Evolutionary conservation across 2,888 invertebrate species (phyloP).

Genomic region (Tanypteryx hageni): DNA sequence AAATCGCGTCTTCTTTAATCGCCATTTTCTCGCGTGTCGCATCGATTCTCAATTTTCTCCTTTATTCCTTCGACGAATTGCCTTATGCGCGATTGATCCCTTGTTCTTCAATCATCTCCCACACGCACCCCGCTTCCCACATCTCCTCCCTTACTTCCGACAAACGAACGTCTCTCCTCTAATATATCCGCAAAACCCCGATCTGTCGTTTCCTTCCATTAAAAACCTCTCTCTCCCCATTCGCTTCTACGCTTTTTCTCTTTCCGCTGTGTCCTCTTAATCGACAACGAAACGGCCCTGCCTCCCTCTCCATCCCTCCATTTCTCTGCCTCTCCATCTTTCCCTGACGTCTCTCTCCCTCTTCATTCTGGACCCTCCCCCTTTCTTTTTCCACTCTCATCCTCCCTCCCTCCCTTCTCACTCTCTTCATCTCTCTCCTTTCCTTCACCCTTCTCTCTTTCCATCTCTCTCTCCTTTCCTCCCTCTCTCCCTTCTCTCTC

Average conservation of each 20-base stretch:
- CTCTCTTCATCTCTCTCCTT: neutral
- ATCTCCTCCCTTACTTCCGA: neutral
- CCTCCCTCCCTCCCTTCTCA: neutral
- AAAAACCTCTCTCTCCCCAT: too few species aligned
- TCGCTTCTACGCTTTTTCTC: too few species aligned
- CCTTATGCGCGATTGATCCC: neutral
- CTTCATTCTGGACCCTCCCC: neutral
- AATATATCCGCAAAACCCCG: neutral
- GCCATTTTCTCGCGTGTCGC: neutral
- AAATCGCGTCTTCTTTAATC: neutral
- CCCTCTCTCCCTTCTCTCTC: neutral
- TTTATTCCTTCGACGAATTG: neutral
- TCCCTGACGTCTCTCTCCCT: neutral
- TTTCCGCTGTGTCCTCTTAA: too few species aligned
- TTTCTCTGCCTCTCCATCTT: neutral
- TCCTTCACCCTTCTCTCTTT: neutral
- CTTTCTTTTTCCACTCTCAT: neutral
- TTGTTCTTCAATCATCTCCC: neutral
- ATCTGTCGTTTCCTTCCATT: too few species aligned
- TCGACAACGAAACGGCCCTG: neutral
- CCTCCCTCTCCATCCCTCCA: neutral
- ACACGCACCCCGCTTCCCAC: too few species aligned
- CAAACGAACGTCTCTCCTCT: neutral
- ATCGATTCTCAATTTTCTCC: constrained; percentile 13
- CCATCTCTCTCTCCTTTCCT: neutral